Evolutionary conservation across 2,113 vertebrate species (phyloP), one percentile per base, ranked within the genome.

Genomic region (Illadopsis cleaveri): DNA sequence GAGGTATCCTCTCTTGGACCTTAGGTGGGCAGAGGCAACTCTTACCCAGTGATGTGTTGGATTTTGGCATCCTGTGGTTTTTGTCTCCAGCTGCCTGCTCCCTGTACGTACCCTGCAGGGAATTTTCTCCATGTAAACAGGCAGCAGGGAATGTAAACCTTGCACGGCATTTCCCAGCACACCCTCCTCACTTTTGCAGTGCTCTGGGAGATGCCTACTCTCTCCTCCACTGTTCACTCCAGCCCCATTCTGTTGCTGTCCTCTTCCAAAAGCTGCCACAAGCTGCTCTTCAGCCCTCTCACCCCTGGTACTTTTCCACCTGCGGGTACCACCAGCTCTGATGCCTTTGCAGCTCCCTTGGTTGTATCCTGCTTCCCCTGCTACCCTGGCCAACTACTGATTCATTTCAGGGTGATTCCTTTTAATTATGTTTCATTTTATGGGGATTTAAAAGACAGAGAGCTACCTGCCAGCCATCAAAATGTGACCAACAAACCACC

Each of bases 111-210:
- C 73, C 44, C 91, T 84, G 61, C 70, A 85, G 95, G 89, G 94
- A 94, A 89, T 89, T 93, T 79, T 89, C 86, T 94, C 81, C 86
- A 28, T 86, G 81, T 96, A 93, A 96, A 85, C 93, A 95, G 61
- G 53, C 83, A 85, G 70, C 2, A 4, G 95, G 77, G 79, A 96
- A 93, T 93, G 96, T 93, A 92, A 96, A 95, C 79, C 88, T 81
- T 93, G 91, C 48, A 64, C 93, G 87, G 91, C 75, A 94, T 94
- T 95, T 95, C 64, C 50, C 94, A 94, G 91, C 82, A 62, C 53
- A 45, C 75, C 18, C 80, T 93, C 27, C 65, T 95, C 35, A 12
- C 64, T 77, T 50, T 47, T 89, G 50, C 81, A 3, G 4, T 54
- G 48, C 66, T 69, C 60, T 10, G 16, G 70, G 51, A 94, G 69